Base-by-base conservation (phyloP, 2,888 invertebrate species). In the Erebia ligea region DNA sequence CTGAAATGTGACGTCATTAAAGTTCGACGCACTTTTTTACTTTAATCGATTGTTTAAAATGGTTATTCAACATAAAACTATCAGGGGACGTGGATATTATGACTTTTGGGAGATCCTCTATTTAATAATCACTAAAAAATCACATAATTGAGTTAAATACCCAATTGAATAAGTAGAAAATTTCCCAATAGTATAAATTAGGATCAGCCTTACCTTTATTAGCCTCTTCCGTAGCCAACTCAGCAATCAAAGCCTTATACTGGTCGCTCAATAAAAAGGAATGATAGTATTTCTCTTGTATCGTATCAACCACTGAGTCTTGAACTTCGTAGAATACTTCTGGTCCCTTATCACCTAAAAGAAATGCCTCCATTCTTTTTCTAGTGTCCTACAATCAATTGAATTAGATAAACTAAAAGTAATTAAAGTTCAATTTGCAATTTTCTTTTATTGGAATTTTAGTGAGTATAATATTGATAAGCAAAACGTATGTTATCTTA, bases 291-390 rank as follows among this genome's bases (percentile, higher is more conserved):
- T 98, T 97, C 76, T 97, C 97, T 84, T 98, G 97, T 72, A 98
- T 94, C 0, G 96, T 95, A 80, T 96, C 95, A 13, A 97, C 94
- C 10, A 98, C 96, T 73, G 95, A 95, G 21, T 96, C 95, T 86
- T 98, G 98, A 21, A 98, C 97, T 85, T 97, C 97, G 81, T 96
- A 97, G 87, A 98, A 98, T 42, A 97, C 97, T 88, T 97, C 97
- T 21, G 97, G 97, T 0, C 97, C 97, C 81, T 96, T 96, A 84
- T 98, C 97, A 17, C 98, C 98, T 73, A 97, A 87, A 68, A 98
- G 91, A 89, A 98, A 98, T 15, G 96, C 95, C 85, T 98, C 98
- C 95, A 98, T 98, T 75, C 96, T 94, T 85, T 97, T 98, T 69
- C 97, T 94, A 8, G 96, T 95, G 66, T 95, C 95, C 93, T 95